These are phyloP conservation scores for Patella ulyssiponensis DNA, from an alignment of 2,888 invertebrate genomes.

Conservation along the genomic window DNA sequence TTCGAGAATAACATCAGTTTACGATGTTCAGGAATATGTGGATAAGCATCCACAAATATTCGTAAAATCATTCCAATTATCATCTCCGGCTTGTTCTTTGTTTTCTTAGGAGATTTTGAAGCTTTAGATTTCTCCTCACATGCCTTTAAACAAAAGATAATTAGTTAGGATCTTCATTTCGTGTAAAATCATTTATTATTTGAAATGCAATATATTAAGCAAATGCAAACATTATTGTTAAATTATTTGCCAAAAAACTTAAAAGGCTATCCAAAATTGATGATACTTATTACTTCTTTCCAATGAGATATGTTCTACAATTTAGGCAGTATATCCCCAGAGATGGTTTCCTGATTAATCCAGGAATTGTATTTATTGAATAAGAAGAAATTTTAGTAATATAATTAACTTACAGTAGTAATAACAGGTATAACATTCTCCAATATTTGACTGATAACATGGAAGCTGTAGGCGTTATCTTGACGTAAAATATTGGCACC, in stretches of 20 bases:
- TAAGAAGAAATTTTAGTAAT: not conserved
- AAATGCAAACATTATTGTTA: no score
- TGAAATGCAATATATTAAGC: no score
- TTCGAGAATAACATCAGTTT: constrained; percentile 82
- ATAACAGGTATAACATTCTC: constrained; percentile 91
- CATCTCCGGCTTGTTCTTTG: constrained; percentile 49
- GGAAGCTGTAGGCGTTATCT: constrained; percentile 95
- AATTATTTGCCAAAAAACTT: no score
- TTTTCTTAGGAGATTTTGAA: constrained; percentile 15
- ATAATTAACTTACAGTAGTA: constrained; percentile 73
- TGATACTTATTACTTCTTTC: no score
- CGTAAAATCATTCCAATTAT: constrained; percentile 75
- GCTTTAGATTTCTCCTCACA: constrained; percentile 45
- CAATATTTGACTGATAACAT: constrained; percentile 90
- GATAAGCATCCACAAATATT: constrained; percentile 91
- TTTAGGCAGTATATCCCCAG: no score
- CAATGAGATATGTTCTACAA: no score
- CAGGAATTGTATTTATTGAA: not conserved
- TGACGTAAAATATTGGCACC: constrained; percentile 92
- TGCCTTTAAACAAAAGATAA: constrained; percentile 42
- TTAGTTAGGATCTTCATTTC: no score
- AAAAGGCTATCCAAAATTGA: no score
- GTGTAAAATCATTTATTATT: no score
- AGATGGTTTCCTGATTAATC: no score
- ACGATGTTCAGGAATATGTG: constrained; percentile 94